Percentiles rank a stretch among this genome's conserved stretches.
phyloP scores from a whole-genome alignment of 2,888 invertebrate species.

The Yponomeuta plumbellus region DNA sequence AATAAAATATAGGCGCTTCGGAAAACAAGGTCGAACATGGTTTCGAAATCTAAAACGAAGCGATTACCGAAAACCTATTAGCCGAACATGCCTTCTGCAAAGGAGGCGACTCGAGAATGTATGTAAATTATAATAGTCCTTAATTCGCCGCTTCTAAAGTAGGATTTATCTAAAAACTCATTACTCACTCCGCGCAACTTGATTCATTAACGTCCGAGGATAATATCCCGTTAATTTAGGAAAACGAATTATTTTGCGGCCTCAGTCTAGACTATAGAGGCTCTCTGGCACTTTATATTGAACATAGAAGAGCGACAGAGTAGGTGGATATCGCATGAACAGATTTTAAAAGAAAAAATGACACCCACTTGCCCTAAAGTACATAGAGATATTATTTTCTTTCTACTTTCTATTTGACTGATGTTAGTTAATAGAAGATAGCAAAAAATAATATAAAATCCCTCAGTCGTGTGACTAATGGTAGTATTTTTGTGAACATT shows the following conservation, averaged over 20 bases:
- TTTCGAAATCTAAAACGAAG: neutral
- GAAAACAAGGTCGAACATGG: neutral
- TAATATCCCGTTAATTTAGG: slow-evolving; percentile 14
- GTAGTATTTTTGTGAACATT: too few species aligned
- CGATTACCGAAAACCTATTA: neutral
- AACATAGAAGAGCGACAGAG: neutral
- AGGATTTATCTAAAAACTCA: slow-evolving; percentile 10
- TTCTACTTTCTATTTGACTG: too few species aligned
- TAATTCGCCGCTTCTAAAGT: neutral
- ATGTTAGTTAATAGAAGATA: too few species aligned
- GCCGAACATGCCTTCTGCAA: neutral
- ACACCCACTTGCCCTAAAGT: too few species aligned
- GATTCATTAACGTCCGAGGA: slow-evolving; percentile 12
- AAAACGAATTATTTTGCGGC: neutral
- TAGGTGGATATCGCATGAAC: too few species aligned
- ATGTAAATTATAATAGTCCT: neutral
- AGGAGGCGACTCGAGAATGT: neutral
- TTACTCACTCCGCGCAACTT: slow-evolving; percentile 6
- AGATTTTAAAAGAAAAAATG: too few species aligned
- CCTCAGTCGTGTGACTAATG: too few species aligned
- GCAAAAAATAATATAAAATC: too few species aligned
- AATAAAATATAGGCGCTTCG: neutral
- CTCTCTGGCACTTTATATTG: neutral
- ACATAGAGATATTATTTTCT: too few species aligned
- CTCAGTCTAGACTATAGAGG: neutral